Conservation (phyloP, 2,888 invertebrate species). For the Sepiola atlantica region DNA sequence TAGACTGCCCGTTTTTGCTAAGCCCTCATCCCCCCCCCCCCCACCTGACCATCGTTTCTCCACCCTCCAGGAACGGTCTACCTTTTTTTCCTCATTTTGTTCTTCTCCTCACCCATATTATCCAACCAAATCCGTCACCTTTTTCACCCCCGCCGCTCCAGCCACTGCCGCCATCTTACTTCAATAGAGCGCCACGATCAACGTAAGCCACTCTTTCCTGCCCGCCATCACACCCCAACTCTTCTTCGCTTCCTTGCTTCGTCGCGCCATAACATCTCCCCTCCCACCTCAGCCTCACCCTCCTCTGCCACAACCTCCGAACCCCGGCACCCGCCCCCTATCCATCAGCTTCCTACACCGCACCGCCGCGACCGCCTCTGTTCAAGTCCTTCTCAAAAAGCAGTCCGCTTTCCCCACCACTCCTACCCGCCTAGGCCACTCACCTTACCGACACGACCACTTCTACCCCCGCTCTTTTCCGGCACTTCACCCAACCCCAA, state of each 20-base stretch:
- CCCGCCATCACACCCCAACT: neutral
- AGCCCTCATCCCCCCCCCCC: neutral
- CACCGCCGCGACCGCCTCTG: neutral
- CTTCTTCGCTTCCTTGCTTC: neutral
- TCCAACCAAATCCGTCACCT: neutral
- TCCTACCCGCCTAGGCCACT: neutral
- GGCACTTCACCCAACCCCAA: constrained; percentile 16
- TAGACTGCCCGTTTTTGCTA: constrained; percentile 7
- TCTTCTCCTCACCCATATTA: neutral
- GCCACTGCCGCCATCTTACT: neutral
- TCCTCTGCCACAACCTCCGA: constrained; percentile 10
- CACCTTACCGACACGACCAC: neutral
- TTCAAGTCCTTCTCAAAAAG: neutral
- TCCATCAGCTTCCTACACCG: neutral
- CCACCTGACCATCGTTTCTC: neutral
- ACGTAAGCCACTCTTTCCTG: neutral
- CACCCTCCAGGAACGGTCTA: neutral
- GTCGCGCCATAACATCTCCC: neutral
- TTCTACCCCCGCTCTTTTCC: neutral
- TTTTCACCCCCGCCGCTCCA: neutral
- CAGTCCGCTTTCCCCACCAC: neutral
- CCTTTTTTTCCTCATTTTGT: neutral
- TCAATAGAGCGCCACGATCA: constrained; percentile 6
- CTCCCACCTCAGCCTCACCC: neutral
- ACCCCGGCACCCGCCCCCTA: neutral